These are phyloP conservation scores for Corythaeola cristata DNA, from an alignment of 2,113 vertebrate species.

Conservation along the genomic window DNA sequence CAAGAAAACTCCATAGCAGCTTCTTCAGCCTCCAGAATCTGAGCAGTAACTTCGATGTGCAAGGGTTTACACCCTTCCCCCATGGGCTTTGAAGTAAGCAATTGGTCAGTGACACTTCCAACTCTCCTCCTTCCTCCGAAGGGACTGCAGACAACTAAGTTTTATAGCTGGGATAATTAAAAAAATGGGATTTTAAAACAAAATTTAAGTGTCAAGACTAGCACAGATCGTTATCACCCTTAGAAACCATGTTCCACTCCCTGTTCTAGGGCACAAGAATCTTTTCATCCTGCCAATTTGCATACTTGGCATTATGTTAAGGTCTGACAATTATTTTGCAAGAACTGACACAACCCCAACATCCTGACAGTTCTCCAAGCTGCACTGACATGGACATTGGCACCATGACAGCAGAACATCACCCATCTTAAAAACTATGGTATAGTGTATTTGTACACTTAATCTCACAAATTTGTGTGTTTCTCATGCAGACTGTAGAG, in stretches of 20 bases:
- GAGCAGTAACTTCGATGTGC: not conserved
- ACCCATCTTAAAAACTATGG: not conserved
- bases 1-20: not conserved
- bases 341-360: not conserved
- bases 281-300: not conserved
- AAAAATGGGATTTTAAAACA: not conserved
- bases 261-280: not conserved
- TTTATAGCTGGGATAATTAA: not conserved
- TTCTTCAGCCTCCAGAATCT: not conserved
- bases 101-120: not conserved
- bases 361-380: not conserved
- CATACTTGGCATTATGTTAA: fast-evolving
- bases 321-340: not conserved
- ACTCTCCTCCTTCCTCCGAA: not conserved
- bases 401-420: not conserved
- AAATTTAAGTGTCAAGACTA: not conserved
- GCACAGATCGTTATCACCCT: fast-evolving
- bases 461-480: fast-evolving
- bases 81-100: not conserved
- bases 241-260: not conserved
- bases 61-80: not conserved
- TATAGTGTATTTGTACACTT: not conserved
- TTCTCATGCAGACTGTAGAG: not conserved
- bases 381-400: not conserved
- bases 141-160: not conserved